Conservation (phyloP, 2,113 vertebrate species). For the Pelobates fuscus region DNA sequence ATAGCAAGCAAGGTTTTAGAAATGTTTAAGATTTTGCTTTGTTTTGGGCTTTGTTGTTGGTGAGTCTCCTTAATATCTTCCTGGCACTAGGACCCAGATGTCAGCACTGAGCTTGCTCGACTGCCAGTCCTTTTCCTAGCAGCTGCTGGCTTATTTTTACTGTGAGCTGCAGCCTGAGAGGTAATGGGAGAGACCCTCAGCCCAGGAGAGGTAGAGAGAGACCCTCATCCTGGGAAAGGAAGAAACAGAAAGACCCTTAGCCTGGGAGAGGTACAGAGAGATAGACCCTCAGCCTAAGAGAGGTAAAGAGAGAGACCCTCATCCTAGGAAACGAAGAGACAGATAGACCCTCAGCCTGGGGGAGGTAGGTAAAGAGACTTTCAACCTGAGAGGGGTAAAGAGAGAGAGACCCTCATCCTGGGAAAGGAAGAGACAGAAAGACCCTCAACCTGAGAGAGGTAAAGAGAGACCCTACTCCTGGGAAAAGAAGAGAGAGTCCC, state of each 20-base stretch:
- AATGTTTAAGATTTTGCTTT: too few relatives aligned
- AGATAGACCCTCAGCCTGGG: neutral
- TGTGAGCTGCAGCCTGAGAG: conserved; percentile 24
- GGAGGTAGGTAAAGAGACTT: neutral
- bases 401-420: conserved; percentile 6
- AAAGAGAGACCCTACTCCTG: neutral
- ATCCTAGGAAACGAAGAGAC: neutral
- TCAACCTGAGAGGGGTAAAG: neutral
- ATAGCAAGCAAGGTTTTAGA: too few relatives aligned
- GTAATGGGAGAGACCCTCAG: neutral
- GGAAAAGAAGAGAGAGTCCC: neutral
- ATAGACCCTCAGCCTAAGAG: too few relatives aligned
- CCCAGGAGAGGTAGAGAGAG: neutral
- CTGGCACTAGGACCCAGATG: conserved; percentile 39
- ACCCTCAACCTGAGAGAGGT: neutral
- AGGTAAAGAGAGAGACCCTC: conserved; percentile 13
- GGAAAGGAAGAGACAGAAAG: neutral
- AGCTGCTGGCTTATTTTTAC: conserved; percentile 32
- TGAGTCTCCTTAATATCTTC: too few relatives aligned
- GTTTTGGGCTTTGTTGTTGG: too few relatives aligned
- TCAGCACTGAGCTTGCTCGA: neutral
- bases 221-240: neutral
- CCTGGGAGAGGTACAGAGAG: neutral
- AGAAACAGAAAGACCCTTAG: neutral
- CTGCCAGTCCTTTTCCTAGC: conserved; percentile 14